These are phyloP conservation scores for Orthonevra nobilis DNA, from an alignment of 2,888 invertebrate genomes.

Conservation along the genomic window DNA sequence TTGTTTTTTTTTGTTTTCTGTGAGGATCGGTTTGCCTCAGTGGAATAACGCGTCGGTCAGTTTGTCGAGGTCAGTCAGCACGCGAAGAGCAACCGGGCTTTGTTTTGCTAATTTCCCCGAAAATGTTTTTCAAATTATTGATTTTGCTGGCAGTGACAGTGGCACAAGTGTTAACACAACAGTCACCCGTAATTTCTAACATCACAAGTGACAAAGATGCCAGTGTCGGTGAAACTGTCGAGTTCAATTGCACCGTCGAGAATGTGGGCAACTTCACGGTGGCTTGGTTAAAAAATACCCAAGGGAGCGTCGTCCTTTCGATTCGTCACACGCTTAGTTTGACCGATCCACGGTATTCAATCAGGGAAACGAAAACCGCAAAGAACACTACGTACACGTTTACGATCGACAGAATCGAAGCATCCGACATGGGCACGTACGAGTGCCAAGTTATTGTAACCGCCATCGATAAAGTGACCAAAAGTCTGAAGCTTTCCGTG, in stretches of 20 bases:
- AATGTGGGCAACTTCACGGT: constrained; percentile 76
- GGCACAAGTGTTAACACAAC: constrained; percentile 52
- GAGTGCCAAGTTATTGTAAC: constrained; percentile 79
- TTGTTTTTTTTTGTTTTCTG: no score
- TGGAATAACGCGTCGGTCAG: constrained; percentile 45
- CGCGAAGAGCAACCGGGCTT: constrained; percentile 36
- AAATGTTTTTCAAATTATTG: constrained; percentile 52
- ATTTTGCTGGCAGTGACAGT: constrained; percentile 47
- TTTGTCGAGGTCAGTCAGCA: constrained; percentile 49
- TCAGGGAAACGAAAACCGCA: constrained; percentile 74
- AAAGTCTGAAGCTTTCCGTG: constrained; percentile 76
- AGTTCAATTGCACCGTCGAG: constrained; percentile 78
- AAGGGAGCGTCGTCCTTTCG: constrained; percentile 76
- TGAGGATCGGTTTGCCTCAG: constrained; percentile 31
- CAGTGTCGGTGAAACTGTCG: constrained; percentile 77
- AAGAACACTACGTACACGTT: constrained; percentile 76
- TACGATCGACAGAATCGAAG: constrained; percentile 77
- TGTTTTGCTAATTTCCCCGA: constrained; percentile 34
- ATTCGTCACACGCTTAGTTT: constrained; percentile 76
- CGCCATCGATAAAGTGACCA: constrained; percentile 76
- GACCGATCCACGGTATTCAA: constrained; percentile 76
- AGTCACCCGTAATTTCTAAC: constrained; percentile 75
- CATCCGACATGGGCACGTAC: constrained; percentile 78
- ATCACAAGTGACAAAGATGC: constrained; percentile 77
- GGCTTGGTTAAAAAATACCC: constrained; percentile 77